Conservation (phyloP, 2,888 invertebrate species). For the Ephialtes manifestator region DNA sequence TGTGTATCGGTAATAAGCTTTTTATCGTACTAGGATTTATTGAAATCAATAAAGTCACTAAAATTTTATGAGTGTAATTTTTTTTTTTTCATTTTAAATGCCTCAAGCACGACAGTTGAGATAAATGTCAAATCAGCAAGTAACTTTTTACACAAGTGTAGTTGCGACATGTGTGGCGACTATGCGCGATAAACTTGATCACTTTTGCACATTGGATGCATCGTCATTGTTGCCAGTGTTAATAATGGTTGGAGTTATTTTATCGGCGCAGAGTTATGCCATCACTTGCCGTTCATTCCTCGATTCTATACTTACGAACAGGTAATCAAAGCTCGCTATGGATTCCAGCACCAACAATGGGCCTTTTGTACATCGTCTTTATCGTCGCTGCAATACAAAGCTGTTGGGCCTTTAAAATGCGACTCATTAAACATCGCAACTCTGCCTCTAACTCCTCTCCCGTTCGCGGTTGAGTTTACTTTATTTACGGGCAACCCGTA, state of each 20-base stretch:
- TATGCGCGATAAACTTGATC: not conserved
- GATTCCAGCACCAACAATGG: slow-evolving; percentile 51
- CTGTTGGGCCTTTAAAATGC: slow-evolving; percentile 64
- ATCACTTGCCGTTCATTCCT: not conserved
- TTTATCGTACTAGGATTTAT: too few species aligned
- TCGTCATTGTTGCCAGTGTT: not conserved
- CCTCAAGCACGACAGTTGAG: too few species aligned
- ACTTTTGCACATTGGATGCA: not conserved
- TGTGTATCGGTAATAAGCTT: too few species aligned
- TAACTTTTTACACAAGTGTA: too few species aligned
- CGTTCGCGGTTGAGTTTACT: slow-evolving; percentile 59
- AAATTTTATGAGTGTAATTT: too few species aligned
- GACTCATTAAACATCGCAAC: slow-evolving; percentile 72
- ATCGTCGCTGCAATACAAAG: slow-evolving; percentile 33
- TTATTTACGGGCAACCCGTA: slow-evolving; percentile 73
- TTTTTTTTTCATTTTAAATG: too few species aligned
- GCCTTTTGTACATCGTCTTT: slow-evolving; percentile 39
- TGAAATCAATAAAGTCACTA: too few species aligned
- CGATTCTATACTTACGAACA: slow-evolving; percentile 24
- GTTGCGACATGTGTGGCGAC: too few species aligned
- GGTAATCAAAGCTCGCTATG: slow-evolving; percentile 52
- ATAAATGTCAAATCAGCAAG: too few species aligned
- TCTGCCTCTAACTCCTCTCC: slow-evolving; percentile 11
- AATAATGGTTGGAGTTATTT: slow-evolving; percentile 12
- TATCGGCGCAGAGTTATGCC: slow-evolving; percentile 3